Percentiles rank a stretch among this genome's conserved stretches.
These are phyloP conservation scores for Knipowitschia caucasica DNA, from an alignment of 2,797 vertebrate genomes.

Conservation along the genomic window DNA sequence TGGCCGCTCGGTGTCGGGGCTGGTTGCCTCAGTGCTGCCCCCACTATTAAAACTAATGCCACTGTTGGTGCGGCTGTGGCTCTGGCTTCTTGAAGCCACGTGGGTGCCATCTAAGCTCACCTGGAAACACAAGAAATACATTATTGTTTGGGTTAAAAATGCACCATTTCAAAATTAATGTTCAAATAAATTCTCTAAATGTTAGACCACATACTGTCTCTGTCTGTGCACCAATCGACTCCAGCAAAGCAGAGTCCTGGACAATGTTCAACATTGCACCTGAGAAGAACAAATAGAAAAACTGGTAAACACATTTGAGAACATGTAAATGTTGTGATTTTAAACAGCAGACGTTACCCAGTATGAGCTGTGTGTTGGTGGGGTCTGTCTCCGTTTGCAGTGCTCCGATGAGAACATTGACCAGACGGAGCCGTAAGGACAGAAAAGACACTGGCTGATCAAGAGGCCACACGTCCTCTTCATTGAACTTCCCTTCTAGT, in stretches of 20 bases:
- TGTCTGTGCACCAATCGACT: constrained; percentile 90
- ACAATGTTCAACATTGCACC: constrained; percentile 97
- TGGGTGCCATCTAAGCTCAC: constrained; percentile 70
- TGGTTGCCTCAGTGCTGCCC: constrained; percentile 87
- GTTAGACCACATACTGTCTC: constrained; percentile 78
- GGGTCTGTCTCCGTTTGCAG: constrained; percentile 94
- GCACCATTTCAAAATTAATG: background rate
- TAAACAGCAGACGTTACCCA: constrained; percentile 74
- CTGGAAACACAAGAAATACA: constrained; percentile 28
- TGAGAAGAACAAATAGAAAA: constrained; percentile 34
- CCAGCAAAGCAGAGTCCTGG: constrained; percentile 92
- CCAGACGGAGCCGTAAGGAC: constrained; percentile 89
- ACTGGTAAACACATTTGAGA: background rate
- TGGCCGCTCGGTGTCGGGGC: constrained; percentile 89
- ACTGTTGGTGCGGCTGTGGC: constrained; percentile 92
- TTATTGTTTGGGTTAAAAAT: background rate
- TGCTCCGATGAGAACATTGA: constrained; percentile 94
- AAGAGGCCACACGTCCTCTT: constrained; percentile 85
- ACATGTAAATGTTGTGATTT: background rate
- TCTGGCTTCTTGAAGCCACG: constrained; percentile 66
- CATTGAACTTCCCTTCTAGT: constrained; percentile 93
- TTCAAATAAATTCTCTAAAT: background rate
- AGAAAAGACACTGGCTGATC: constrained; percentile 93
- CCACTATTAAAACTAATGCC: constrained; percentile 89
- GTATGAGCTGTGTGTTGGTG: constrained; percentile 94